Base-by-base conservation (phyloP, 2,113 vertebrate genomes). In the Planiliza haematocheilus region DNA sequence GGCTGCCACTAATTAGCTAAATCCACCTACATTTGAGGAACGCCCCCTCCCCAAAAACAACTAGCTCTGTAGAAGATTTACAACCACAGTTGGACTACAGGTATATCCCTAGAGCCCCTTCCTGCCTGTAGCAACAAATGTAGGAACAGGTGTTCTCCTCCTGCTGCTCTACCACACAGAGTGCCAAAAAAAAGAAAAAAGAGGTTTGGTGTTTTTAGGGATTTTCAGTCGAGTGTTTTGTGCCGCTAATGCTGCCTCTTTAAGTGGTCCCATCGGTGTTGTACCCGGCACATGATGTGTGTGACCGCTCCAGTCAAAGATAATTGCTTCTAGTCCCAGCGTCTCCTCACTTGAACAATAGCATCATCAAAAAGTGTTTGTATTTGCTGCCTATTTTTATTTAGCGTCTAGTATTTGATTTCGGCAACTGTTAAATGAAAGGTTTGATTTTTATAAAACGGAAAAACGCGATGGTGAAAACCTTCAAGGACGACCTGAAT, bases 1-100 rank as follows among this genome's bases (percentile, higher is more conserved):
- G 86, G 76, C 86, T 90, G 59, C 52, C 18, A 24, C 69, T 89
- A 90, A 91, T 91, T 88, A 84, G 46, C 68, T 45, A 49, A 84
- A 84, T 85, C 77, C 76, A 74, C 55, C 13, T 59, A 46, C 69
- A 77, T 77, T 70, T 41, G 61, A 42, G 64, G 68, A 79, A 70
- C 17, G 24, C 70, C 8, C 36, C 21, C 18, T n/a, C 48, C 13
- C 30, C 36, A 70, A 20, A 3, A 11, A 21, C 68, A 34, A 48
- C 41, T 8, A 60, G 50, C 34, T 59, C 49, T 17, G 18, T 77
- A 4, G 14, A 66, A 76, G 70, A 79, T 85, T 77, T 77, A 66
- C 56, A 76, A 70, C 56, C 46, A 6, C 5, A 51, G 62, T 72
- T 83, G 74, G 62, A 68, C 70, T 56, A 70, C 34, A 13, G 41